Evolutionary conservation across 2,797 vertebrate species (phyloP).

Genomic region (Heteromormyrus szaboi): DNA sequence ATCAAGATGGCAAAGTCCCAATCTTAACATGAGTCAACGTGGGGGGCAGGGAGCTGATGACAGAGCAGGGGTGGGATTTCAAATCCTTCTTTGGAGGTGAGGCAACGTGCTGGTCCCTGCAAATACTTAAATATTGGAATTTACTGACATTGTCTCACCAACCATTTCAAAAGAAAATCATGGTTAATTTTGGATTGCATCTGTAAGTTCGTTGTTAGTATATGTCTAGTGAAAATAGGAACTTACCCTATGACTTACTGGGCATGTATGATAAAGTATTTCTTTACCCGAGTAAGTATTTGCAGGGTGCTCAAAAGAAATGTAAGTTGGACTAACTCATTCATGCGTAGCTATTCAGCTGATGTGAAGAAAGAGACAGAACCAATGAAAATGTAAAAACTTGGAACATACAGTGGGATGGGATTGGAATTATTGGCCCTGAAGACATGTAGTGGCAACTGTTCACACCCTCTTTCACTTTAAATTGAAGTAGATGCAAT

Average conservation of each 20-base stretch:
- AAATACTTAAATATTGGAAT: neutral
- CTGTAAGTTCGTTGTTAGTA: neutral
- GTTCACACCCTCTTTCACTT: neutral
- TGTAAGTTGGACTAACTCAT: neutral
- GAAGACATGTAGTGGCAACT: neutral
- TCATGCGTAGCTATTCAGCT: neutral
- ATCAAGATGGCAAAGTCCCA: neutral
- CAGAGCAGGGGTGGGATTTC: neutral
- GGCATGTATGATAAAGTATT: neutral
- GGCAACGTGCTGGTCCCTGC: neutral
- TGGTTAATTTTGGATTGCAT: neutral
- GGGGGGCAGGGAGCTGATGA: neutral
- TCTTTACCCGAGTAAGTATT: neutral
- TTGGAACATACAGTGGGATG: neutral
- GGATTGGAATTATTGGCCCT: neutral
- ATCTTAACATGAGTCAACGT: neutral
- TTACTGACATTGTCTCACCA: neutral
- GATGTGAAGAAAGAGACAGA: neutral
- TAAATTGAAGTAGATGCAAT: neutral
- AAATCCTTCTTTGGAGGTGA: neutral
- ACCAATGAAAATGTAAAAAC: neutral
- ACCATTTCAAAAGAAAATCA: neutral
- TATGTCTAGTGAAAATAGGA: neutral
- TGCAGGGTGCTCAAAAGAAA: neutral
- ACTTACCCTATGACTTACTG: neutral